Evolutionary conservation across 2,888 invertebrate genomes (phyloP).

Genomic region (Ypsolopha sequella): DNA sequence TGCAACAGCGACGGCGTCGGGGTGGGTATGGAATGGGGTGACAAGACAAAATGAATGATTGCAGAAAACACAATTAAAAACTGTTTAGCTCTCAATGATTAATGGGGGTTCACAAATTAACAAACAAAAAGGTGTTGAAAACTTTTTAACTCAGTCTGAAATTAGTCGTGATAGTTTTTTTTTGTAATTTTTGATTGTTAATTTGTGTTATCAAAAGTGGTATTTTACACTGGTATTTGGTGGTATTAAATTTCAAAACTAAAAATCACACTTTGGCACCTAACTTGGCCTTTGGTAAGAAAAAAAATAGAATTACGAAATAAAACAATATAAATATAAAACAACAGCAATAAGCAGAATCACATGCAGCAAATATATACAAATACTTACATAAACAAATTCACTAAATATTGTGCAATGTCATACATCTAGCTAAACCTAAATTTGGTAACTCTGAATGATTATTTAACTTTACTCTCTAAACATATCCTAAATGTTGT

Average conservation of each 20-base stretch:
- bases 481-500: slow-evolving; percentile 71
- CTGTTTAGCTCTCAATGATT: slow-evolving; percentile 58
- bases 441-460: slow-evolving; percentile 6
- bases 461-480: slow-evolving; percentile 13
- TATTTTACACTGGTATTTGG: slow-evolving; percentile 44
- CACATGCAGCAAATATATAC: slow-evolving; percentile 33
- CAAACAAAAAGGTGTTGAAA: slow-evolving; percentile 22
- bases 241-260: slow-evolving; percentile 21
- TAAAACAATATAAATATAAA: slow-evolving; percentile 14
- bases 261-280: slow-evolving; percentile 20
- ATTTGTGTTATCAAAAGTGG: slow-evolving; percentile 30
- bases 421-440: slow-evolving; percentile 24
- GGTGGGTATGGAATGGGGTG: slow-evolving; percentile 69
- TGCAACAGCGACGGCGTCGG: slow-evolving; percentile 39
- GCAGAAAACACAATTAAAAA: slow-evolving; percentile 51
- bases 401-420: slow-evolving; percentile 14
- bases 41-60: slow-evolving; percentile 69
- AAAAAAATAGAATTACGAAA: neutral
- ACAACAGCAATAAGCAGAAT: slow-evolving; percentile 11
- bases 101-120: slow-evolving; percentile 38
- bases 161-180: neutral
- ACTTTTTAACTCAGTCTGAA: neutral
- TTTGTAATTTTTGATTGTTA: slow-evolving; percentile 21
- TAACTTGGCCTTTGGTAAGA: neutral
- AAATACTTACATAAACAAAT: slow-evolving; percentile 8